A percentile compares a stretch with the other conserved stretches of the same genome.
phyloP scores from a whole-genome alignment of 2,888 invertebrate genomes.

The Yponomeuta cagnagella region DNA sequence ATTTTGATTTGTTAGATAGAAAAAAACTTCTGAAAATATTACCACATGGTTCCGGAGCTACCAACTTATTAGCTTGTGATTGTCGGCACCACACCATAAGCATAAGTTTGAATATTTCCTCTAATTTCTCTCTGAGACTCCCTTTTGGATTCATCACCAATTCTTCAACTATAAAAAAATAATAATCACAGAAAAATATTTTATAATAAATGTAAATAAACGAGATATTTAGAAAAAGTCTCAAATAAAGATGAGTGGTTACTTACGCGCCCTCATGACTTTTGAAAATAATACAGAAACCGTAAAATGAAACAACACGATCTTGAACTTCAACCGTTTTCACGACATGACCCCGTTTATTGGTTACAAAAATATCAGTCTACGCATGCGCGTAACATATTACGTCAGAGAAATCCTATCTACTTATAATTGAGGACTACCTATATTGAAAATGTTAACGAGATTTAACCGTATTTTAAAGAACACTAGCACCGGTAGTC shows the following conservation, averaged over 20 bases:
- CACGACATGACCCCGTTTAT: conserved; percentile 27
- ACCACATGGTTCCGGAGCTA: conserved; percentile 78
- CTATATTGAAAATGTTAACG: background rate
- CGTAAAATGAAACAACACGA: conserved; percentile 19
- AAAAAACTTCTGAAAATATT: conserved; percentile 27
- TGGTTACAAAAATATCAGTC: conserved; percentile 28
- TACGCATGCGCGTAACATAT: conserved; percentile 35
- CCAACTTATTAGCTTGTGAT: conserved; percentile 80
- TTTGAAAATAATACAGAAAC: conserved; percentile 21
- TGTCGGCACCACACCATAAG: conserved; percentile 88
- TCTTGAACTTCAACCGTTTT: conserved; percentile 33
- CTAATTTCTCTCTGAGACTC: conserved; percentile 76
- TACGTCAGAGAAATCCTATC: conserved; percentile 35
- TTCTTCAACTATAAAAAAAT: conserved; percentile 53
- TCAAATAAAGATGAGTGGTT: conserved; percentile 18
- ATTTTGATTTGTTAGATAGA: background rate
- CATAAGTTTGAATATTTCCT: conserved; percentile 88
- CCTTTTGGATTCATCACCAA: conserved; percentile 52
- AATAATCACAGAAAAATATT: conserved; percentile 17
- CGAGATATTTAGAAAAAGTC: background rate
- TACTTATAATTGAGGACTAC: background rate
- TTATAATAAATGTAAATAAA: conserved; percentile 10
- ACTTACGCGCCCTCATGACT: conserved; percentile 63
- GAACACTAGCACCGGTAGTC: conserved; percentile 37
- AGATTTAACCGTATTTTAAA: background rate